Evolutionary conservation across 2,797 vertebrate species (phyloP).

Genomic region (Sorex maritimensis): DNA sequence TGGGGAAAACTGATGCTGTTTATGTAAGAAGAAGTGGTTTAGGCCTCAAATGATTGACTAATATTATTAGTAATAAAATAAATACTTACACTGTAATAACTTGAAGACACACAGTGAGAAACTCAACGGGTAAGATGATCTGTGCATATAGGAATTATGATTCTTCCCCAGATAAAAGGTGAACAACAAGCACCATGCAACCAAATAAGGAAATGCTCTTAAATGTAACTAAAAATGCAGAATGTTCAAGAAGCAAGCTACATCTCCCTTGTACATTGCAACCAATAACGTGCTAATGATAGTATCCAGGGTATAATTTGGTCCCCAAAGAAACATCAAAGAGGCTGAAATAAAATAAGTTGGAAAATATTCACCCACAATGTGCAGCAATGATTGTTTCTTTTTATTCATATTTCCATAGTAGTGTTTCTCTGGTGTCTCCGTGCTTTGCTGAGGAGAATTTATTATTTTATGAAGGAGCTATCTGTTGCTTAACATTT

Average conservation of each 20-base stretch:
- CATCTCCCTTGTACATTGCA: conserved; percentile 62
- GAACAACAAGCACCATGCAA: conserved; percentile 39
- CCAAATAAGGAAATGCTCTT: conserved; percentile 37
- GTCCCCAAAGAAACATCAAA: conserved; percentile 82
- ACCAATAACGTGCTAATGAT: conserved; percentile 69
- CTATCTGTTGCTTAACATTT: conserved; percentile 26
- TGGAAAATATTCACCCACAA: conserved; percentile 57
- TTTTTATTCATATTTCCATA: neutral
- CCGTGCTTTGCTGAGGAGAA: neutral
- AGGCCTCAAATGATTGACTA: neutral
- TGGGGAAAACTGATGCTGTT: conserved; percentile 70
- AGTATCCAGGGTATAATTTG: conserved; percentile 63
- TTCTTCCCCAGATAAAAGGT: neutral
- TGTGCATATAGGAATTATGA: conserved; percentile 34
- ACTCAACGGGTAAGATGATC: neutral
- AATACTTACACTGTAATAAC: conserved; percentile 63
- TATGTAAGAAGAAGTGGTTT: conserved; percentile 57
- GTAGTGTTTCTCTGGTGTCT: neutral
- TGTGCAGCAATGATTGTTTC: neutral
- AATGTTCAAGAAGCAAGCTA: conserved; percentile 55
- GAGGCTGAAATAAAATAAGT: conserved; percentile 79
- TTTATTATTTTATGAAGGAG: neutral
- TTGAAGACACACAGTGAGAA: conserved; percentile 48
- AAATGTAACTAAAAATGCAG: conserved; percentile 56
- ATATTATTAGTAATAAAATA: conserved; percentile 66